Percentiles rank a stretch among this genome's conserved stretches.
Evolutionary conservation across 2,113 vertebrate genomes (phyloP).

Genomic region (Antennarius striatus): DNA sequence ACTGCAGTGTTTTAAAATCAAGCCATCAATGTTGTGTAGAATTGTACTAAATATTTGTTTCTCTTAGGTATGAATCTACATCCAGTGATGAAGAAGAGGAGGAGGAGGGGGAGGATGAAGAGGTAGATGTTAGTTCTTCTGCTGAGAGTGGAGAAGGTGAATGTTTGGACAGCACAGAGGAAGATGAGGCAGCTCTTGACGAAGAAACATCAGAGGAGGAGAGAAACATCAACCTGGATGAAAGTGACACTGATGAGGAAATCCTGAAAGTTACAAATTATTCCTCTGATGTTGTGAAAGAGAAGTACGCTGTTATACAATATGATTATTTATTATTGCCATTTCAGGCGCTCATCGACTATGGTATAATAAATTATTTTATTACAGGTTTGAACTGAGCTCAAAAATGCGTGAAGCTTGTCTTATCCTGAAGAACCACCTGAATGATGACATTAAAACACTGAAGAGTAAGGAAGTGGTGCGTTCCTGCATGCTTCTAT

Average conservation of each 20-base stretch:
- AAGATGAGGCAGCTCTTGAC: slow-evolving; percentile 73
- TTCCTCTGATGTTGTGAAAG: slow-evolving; percentile 76
- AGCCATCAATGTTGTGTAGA: neutral
- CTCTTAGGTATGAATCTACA: slow-evolving; percentile 89
- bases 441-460: slow-evolving; percentile 80
- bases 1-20: neutral
- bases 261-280: slow-evolving; percentile 28
- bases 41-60: neutral
- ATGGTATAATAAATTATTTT: neutral
- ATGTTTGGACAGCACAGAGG: slow-evolving; percentile 80
- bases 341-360: too few species aligned
- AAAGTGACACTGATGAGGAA: slow-evolving; percentile 65
- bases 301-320: slow-evolving; percentile 80
- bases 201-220: slow-evolving; percentile 86
- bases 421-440: slow-evolving; percentile 85
- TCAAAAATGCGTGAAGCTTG: slow-evolving; percentile 92
- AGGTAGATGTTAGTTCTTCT: slow-evolving; percentile 80
- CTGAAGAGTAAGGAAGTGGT: slow-evolving; percentile 88
- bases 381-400: slow-evolving; percentile 88
- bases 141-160: slow-evolving; percentile 76
- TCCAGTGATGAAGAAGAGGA: slow-evolving; percentile 91
- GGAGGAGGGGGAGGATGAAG: slow-evolving; percentile 64
- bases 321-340: too few species aligned
- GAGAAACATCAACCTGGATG: slow-evolving; percentile 70
- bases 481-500: slow-evolving; percentile 62